phyloP scores from a whole-genome alignment of 2,888 invertebrate species.

The Torymus texanus region DNA sequence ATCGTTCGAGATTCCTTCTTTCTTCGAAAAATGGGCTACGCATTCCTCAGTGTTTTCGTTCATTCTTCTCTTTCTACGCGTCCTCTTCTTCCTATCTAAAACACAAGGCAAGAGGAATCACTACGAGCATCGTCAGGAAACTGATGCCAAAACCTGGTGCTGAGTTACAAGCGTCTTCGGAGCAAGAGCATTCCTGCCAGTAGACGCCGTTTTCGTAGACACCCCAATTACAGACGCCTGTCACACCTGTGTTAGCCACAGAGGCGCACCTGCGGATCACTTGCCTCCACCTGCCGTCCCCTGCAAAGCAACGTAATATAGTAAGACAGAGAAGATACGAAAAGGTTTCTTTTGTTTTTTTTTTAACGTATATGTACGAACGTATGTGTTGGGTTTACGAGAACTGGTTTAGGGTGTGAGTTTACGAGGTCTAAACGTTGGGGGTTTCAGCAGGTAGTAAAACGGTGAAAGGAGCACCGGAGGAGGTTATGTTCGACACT shows the following conservation, averaged over 20 bases:
- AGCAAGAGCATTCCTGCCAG: constrained; percentile 98
- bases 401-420: too few relatives aligned
- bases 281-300: constrained; percentile 96
- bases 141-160: constrained; percentile 21
- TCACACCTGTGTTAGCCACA: constrained; percentile 92
- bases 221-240: constrained; percentile 97
- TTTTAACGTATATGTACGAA: background rate
- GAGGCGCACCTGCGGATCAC: constrained; percentile 93
- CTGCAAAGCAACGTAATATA: constrained; percentile 76
- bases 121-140: constrained; percentile 5
- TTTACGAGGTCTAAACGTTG: too few relatives aligned
- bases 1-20: too few relatives aligned
- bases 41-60: background rate
- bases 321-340: too few relatives aligned
- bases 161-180: constrained; percentile 90
- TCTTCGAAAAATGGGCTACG: background rate
- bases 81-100: constrained; percentile 16
- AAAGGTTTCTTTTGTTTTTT: background rate
- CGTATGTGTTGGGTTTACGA: too few relatives aligned
- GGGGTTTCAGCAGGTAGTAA: too few relatives aligned
- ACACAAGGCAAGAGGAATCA: background rate
- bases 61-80: background rate
- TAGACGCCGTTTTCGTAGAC: constrained; percentile 95
- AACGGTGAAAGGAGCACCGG: too few relatives aligned
- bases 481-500: too few relatives aligned